phyloP scores from a whole-genome alignment of 1,140 invertebrate species.

The Diabrotica undecimpunctata region DNA sequence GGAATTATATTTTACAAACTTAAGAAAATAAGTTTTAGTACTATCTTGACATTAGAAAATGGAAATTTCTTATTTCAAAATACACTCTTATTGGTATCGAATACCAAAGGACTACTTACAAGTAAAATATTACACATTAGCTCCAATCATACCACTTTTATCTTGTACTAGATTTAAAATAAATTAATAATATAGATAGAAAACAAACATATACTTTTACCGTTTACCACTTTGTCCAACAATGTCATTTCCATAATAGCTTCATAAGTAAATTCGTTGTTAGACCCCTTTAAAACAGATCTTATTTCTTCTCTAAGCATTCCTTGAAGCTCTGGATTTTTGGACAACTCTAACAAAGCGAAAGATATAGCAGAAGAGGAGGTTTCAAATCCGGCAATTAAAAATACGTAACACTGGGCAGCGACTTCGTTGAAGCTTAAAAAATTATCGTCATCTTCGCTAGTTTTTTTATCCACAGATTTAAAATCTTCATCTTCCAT shows the following conservation, averaged over 20 bases:
- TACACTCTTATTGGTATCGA: no score
- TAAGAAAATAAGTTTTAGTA: no score
- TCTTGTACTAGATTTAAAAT: no score
- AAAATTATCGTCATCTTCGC: slow-evolving; percentile 24
- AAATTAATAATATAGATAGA: no score
- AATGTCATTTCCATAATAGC: slow-evolving; percentile 44
- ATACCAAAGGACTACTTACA: no score
- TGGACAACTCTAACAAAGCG: slow-evolving; percentile 55
- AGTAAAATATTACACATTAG: no score
- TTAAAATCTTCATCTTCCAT: slow-evolving; percentile 4
- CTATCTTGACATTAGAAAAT: no score
- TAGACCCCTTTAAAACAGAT: slow-evolving; percentile 37
- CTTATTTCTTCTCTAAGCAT: slow-evolving; percentile 54
- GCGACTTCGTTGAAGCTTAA: slow-evolving; percentile 50
- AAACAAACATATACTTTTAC: slow-evolving; percentile 22
- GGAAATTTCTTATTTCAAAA: no score
- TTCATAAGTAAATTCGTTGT: slow-evolving; percentile 44
- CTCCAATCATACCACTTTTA: no score
- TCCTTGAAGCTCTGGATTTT: slow-evolving; percentile 54
- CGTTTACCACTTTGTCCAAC: slow-evolving; percentile 49
- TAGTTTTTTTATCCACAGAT: background rate
- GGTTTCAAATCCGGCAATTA: slow-evolving; percentile 62
- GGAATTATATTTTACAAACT: no score
- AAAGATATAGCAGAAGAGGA: slow-evolving; percentile 55
- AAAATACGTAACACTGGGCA: slow-evolving; percentile 58